Evolutionary conservation across 2,113 vertebrate species (phyloP), one percentile per base, ranked within the genome.

Genomic region (Vimba vimba): DNA sequence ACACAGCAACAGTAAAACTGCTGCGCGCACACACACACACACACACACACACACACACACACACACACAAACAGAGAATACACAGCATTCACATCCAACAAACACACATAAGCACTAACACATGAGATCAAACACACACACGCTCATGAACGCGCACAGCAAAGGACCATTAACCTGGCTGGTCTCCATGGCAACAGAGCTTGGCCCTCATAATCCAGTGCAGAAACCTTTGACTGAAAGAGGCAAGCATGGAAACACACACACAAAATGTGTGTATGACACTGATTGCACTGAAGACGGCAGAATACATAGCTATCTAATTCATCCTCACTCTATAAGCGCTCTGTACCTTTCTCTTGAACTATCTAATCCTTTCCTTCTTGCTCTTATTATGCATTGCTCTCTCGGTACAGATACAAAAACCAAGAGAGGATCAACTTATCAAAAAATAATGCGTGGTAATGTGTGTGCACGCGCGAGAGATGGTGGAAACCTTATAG

Each of bases 121-220:
- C 36, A 47, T 79, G 62, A 71, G 64, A 59, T 71, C 77, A 86
- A 55, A 80, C 78, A 86, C 76, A 69, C 17, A 39, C 52, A 27
- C 47, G 30, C 81, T 57, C 74, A 59, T 57, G 52, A 74, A 83
- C 52, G 62, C 82, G 66, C 43, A 82, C 30, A 45, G 83, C 21
- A 59, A 82, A 82, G 84, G 71, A 86, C 74, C 43, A 78, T 88
- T 88, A 88, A 88, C 84, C 87, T 83, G 79, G 73, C 84, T 62
- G 59, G 87, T 88, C 87, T 82, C 87, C 84, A 88, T 88, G 79
- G 84, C 87, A 88, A 88, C 87, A 88, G 84, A 75, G 87, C 82
- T 77, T 82, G 79, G 79, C 73, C 84, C 84, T 82, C 64, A 86
- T 79, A 88, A 86, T 88, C 87, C 79, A 88, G 76, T 80, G 71